A percentile compares a stretch with the other conserved stretches of the same genome.
phyloP scores from a whole-genome alignment of 2,113 vertebrate genomes.

The Burhinus bistriatus region DNA sequence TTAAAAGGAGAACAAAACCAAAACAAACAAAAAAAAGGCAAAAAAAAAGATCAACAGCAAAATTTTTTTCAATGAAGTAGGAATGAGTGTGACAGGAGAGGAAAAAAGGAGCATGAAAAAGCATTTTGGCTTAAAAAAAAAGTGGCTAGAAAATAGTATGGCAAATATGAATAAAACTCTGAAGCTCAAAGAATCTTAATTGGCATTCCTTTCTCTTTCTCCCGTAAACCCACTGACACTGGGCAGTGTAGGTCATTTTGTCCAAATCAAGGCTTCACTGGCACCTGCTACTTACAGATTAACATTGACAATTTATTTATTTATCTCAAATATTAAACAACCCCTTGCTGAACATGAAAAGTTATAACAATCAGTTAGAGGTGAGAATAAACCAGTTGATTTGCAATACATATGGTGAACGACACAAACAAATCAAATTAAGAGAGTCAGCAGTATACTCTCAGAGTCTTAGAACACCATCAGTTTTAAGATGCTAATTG shows the following conservation, averaged over 20 bases:
- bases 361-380: not conserved
- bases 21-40: not conserved
- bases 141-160: not conserved
- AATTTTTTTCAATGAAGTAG: not conserved
- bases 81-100: not conserved
- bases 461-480: not conserved
- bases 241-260: not conserved
- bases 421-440: not conserved
- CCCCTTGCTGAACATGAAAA: not conserved
- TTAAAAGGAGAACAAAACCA: not conserved
- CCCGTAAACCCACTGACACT: not conserved
- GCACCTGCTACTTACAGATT: not conserved
- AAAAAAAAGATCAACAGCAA: accelerated
- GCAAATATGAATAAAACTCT: not conserved
- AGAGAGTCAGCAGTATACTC: accelerated
- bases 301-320: not conserved
- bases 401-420: not conserved
- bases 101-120: not conserved
- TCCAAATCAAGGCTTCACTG: not conserved
- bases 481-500: not conserved
- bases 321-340: not conserved
- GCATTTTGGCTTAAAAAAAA: not conserved
- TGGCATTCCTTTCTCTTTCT: not conserved
- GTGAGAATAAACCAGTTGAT: not conserved
- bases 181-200: not conserved